Evolutionary conservation across 2,888 invertebrate species (phyloP).

Genomic region (Harpalus rubripes): DNA sequence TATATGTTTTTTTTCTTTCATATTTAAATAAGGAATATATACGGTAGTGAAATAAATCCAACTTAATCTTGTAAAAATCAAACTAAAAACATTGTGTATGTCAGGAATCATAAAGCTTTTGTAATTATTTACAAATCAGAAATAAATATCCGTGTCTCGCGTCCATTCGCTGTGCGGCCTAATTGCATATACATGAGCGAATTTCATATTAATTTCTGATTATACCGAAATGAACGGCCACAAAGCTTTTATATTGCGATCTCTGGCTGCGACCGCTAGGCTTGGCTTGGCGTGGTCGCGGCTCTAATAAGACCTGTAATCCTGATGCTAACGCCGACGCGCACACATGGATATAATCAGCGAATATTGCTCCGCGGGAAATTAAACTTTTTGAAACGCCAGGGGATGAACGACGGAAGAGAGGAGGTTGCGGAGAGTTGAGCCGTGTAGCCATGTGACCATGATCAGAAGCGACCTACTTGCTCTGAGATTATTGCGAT

Average conservation of each 20-base stretch:
- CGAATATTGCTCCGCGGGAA: constrained; percentile 70
- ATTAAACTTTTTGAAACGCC: constrained; percentile 67
- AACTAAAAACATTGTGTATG: background rate
- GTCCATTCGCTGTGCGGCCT: constrained; percentile 69
- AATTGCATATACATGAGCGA: constrained; percentile 79
- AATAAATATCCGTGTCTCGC: constrained; percentile 64
- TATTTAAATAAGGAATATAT: no score
- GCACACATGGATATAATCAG: constrained; percentile 77
- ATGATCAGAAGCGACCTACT: no score
- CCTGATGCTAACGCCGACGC: constrained; percentile 70
- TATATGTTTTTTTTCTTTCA: no score
- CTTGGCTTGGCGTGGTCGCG: constrained; percentile 30
- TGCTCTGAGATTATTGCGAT: no score
- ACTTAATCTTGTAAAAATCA: constrained; percentile 11
- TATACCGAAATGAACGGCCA: constrained; percentile 77
- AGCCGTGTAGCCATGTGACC: no score
- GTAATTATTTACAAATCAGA: constrained; percentile 67
- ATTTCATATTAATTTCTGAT: constrained; percentile 79
- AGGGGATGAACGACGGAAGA: background rate
- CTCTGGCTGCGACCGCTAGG: constrained; percentile 69
- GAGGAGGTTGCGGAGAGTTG: no score
- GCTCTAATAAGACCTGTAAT: constrained; percentile 78
- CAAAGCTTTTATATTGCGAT: constrained; percentile 78
- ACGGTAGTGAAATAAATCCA: background rate
- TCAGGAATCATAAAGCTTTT: constrained; percentile 50